These are phyloP conservation scores for Antigone vipio DNA, from an alignment of 2,113 vertebrate genomes.

Conservation along the genomic window DNA sequence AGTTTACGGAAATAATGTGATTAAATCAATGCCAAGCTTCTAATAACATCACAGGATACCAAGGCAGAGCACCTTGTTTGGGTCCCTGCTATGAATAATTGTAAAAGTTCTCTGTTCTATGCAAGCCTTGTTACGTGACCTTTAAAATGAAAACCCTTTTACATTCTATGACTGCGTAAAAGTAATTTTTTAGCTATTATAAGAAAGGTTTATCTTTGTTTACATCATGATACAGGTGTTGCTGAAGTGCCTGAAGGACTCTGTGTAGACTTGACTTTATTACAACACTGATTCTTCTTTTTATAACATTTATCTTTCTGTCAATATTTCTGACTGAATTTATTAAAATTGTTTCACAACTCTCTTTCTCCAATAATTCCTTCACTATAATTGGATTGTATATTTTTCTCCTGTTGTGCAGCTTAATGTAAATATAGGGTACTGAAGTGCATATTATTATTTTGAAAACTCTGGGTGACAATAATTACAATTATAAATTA, in stretches of 20 bases:
- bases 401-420: not conserved
- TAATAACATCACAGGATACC: not conserved
- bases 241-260: not conserved
- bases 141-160: not conserved
- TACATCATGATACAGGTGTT: not conserved
- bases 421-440: not conserved
- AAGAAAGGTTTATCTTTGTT: not conserved
- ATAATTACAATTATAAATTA: slow-evolving; percentile 42
- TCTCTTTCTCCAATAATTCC: not conserved
- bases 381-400: not conserved
- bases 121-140: not conserved
- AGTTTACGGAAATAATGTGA: not conserved
- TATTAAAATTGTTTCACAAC: not conserved
- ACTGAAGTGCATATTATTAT: not conserved
- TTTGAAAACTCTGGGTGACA: slow-evolving; percentile 19
- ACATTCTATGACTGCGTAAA: not conserved
- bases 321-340: not conserved
- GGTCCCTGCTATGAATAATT: not conserved
- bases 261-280: not conserved
- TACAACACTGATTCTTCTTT: not conserved
- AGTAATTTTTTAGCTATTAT: not conserved
- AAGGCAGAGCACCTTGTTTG: not conserved
- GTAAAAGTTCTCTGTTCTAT: not conserved
- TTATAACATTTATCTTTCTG: not conserved
- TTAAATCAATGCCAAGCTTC: not conserved